Conservation (phyloP, 2,888 invertebrate genomes). For the Cephus pygmeus region DNA sequence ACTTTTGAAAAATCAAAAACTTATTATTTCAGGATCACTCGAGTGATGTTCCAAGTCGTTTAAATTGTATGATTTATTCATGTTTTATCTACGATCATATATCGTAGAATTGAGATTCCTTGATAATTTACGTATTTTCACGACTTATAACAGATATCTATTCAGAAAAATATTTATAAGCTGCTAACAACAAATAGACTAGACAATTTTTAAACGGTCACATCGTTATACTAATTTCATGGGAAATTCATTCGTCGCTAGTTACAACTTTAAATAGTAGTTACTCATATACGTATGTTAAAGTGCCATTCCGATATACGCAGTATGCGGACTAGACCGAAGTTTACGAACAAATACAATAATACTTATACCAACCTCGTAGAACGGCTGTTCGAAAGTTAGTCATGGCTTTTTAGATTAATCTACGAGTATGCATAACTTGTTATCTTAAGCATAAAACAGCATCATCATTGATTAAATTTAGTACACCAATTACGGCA, state of each 20-base stretch:
- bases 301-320: not conserved
- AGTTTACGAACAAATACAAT: not conserved
- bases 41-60: slow-evolving; percentile 5
- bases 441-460: not conserved
- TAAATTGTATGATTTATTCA: slow-evolving; percentile 45
- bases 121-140: slow-evolving; percentile 43
- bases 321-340: not conserved
- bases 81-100: slow-evolving; percentile 46
- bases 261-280: not conserved
- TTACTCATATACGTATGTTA: not conserved
- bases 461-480: not conserved
- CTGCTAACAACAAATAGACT: slow-evolving; percentile 39
- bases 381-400: not conserved
- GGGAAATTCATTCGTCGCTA: slow-evolving; percentile 7
- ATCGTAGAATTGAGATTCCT: slow-evolving; percentile 32
- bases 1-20: slow-evolving; percentile 35
- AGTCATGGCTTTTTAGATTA: not conserved
- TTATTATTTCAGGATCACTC: not conserved
- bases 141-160: slow-evolving; percentile 43
- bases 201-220: slow-evolving; percentile 15
- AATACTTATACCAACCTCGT: not conserved
- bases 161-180: slow-evolving; percentile 38
- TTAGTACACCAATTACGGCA: not conserved
- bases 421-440: not conserved
- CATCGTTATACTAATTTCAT: not conserved